phyloP scores from a whole-genome alignment of 2,888 invertebrate species.

The Homarus gammarus region DNA sequence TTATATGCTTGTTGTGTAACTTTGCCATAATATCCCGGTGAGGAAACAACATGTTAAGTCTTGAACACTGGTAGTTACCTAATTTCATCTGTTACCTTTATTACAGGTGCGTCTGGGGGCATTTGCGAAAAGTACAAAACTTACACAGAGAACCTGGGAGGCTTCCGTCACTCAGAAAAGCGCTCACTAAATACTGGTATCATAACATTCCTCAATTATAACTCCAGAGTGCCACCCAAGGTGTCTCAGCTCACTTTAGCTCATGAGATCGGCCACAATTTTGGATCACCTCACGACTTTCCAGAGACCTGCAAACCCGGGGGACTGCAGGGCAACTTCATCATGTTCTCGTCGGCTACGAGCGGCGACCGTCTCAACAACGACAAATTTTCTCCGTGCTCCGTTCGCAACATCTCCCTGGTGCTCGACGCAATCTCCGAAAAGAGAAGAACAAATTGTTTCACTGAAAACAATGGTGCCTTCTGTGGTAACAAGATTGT shows the following conservation, averaged over 20 bases:
- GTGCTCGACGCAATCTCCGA: slow-evolving; percentile 95
- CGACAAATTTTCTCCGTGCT: slow-evolving; percentile 97
- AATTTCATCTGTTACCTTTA: too few relatives aligned
- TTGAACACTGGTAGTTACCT: background rate
- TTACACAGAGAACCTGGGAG: slow-evolving; percentile 96
- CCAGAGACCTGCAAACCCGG: slow-evolving; percentile 76
- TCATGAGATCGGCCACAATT: slow-evolving; percentile 98
- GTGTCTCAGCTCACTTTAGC: slow-evolving; percentile 98
- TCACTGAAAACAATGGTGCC: slow-evolving; percentile 91
- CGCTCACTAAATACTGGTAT: slow-evolving; percentile 98
- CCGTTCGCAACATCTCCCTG: slow-evolving; percentile 95
- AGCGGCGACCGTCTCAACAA: slow-evolving; percentile 99
- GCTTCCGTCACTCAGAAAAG: slow-evolving; percentile 95
- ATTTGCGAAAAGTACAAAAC: slow-evolving; percentile 99
- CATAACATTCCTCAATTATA: slow-evolving; percentile 99
- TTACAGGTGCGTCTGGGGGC: slow-evolving; percentile 95
- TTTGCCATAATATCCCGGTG: too few relatives aligned
- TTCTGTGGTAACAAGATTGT: slow-evolving; percentile 99
- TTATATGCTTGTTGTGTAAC: background rate
- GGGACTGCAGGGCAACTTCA: slow-evolving; percentile 96
- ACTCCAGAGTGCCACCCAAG: slow-evolving; percentile 96
- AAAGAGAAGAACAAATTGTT: slow-evolving; percentile 94
- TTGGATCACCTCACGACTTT: slow-evolving; percentile 88
- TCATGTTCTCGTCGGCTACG: slow-evolving; percentile 99
- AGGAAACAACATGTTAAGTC: background rate